Conservation (phyloP, 2,113 vertebrate genomes). For the Phyllostomus hastatus region DNA sequence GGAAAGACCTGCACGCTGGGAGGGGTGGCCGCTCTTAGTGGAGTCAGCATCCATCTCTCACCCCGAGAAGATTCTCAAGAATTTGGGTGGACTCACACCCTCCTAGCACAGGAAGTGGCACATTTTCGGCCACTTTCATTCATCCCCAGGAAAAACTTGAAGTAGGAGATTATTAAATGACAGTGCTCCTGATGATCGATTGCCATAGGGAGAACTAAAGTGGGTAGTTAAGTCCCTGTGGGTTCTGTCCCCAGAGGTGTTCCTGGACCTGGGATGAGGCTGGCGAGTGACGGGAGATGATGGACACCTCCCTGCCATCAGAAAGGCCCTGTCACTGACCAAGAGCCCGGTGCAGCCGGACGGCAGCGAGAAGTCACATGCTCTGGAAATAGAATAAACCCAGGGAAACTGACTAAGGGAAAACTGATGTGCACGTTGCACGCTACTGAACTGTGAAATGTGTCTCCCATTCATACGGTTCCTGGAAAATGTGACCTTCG, state of each 20-base stretch:
- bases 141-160: not conserved
- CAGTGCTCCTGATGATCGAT: not conserved
- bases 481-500: slow-evolving; percentile 68
- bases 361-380: not conserved
- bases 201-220: not conserved
- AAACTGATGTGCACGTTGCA: not conserved
- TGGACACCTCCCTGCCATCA: not conserved
- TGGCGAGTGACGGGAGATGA: not conserved
- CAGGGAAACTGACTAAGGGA: slow-evolving; percentile 1
- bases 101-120: not conserved
- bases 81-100: not conserved
- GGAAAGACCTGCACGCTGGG: not conserved
- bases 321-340: not conserved
- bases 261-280: not conserved
- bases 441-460: slow-evolving; percentile 59
- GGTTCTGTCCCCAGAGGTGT: not conserved
- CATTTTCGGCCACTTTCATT: not conserved
- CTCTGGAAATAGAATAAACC: not conserved
- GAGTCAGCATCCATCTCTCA: not conserved
- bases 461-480: slow-evolving; percentile 63
- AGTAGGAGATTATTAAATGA: not conserved
- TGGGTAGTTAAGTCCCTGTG: not conserved
- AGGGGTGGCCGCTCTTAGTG: not conserved
- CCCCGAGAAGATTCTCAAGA: not conserved
- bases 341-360: not conserved